These are phyloP conservation scores for Operophtera brumata DNA, from an alignment of 2,888 invertebrate genomes.

Conservation along the genomic window DNA sequence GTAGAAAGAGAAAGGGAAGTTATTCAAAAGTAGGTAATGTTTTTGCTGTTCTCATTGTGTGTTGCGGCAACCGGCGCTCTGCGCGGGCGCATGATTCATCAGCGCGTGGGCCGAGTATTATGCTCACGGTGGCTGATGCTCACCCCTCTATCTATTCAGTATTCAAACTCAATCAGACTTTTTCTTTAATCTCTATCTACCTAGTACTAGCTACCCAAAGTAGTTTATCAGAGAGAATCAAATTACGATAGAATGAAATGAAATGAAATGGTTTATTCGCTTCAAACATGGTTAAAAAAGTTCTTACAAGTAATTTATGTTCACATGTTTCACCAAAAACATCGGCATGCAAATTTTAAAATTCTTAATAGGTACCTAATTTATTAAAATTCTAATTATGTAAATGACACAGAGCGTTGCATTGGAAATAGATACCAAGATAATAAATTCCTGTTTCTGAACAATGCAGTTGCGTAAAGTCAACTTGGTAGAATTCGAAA, in stretches of 20 bases:
- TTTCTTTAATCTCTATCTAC: conserved; percentile 60
- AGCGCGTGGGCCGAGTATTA: conserved; percentile 76
- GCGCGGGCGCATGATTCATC: conserved; percentile 71
- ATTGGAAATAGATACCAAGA: conserved; percentile 40
- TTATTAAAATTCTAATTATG: conserved; percentile 29
- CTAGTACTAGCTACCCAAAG: conserved; percentile 20
- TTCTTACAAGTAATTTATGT: too few relatives aligned
- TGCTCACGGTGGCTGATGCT: too few relatives aligned
- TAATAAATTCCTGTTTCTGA: conserved; percentile 42
- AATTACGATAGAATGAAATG: too few relatives aligned
- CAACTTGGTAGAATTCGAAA: conserved; percentile 50
- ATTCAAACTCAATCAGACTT: conserved; percentile 63
- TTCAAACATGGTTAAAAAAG: too few relatives aligned
- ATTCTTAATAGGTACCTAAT: too few relatives aligned
- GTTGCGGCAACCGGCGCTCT: conserved; percentile 58
- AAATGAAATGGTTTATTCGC: too few relatives aligned
- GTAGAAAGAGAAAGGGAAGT: conserved; percentile 80
- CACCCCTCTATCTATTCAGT: conserved; percentile 57
- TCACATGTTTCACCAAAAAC: too few relatives aligned
- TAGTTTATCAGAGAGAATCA: conserved; percentile 5
- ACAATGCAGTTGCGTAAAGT: conserved; percentile 52
- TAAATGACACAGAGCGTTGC: conserved; percentile 33
- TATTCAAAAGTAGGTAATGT: conserved; percentile 81
- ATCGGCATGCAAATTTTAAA: too few relatives aligned
- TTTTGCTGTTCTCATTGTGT: conserved; percentile 69